Evolutionary conservation across 2,113 vertebrate genomes (phyloP), one percentile per base, ranked within the genome.

Genomic region (Malaclemys terrapin): DNA sequence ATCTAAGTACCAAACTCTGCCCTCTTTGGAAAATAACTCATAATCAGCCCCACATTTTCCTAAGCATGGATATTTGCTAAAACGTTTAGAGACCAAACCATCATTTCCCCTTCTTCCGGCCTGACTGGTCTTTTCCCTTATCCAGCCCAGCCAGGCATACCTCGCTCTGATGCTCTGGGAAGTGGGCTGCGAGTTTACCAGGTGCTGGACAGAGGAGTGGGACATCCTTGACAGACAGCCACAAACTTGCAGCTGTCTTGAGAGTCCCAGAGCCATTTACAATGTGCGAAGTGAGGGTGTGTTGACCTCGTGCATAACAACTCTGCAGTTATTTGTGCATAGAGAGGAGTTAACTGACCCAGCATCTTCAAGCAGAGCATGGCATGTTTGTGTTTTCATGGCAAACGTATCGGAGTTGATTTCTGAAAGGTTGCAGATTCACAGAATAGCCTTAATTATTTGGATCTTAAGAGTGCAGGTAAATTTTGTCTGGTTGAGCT

Each of bases 391-490:
- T 62, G 45, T 38, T 45, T 25, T 62, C 31, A n/a, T 52, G 85
- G 81, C 80, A 83, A 69, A 14, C 59, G 19, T 42, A 11, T 38
- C 86, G 84, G 81, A 80, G 53, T 13, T 54, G 72, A 85, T 88
- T 86, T 87, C 79, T 90, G 90, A 50, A 87, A 93, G 95, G 84
- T 69, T 80, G 75, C 69, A 92, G 56, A 96, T 89, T 96, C 92
- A 24, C 82, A 31, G 25, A 19, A 3, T 9, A 7, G 29, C 85
- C 89, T 53, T 96, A 94, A 97, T 83, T 84, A 78, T 52, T 69
- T 94, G 45, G n/a, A 31, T 17, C 79, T 80, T 54, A 13, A 84
- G 35, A 84, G 16, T 9, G 56, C 29, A 89, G n/a, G 4, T 6
- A 0, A 25, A 35, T 57, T 31, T 24, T 2, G 62, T 56, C 24